Evolutionary conservation across 2,797 vertebrate genomes (phyloP).

Genomic region (Malacoraja senta): DNA sequence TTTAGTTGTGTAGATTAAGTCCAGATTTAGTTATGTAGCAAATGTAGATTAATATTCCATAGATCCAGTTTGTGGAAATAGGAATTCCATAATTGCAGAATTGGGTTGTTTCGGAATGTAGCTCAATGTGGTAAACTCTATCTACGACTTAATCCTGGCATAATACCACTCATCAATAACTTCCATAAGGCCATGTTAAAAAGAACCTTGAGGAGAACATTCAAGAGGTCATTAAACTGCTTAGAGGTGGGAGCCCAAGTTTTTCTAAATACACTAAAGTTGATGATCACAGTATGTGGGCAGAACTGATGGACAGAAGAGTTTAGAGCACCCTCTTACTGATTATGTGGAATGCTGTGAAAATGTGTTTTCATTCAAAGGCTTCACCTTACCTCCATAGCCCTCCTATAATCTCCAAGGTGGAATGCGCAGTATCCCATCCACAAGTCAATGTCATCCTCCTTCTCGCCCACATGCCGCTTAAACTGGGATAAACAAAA

Average conservation of each 20-base stretch:
- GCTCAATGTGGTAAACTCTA: no score
- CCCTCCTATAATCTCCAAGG: slow-evolving; percentile 84
- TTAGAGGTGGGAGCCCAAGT: no score
- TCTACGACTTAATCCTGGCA: no score
- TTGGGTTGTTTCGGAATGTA: no score
- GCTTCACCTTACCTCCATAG: slow-evolving; percentile 74
- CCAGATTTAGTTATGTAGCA: no score
- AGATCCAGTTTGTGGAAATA: neutral
- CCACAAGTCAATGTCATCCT: slow-evolving; percentile 78
- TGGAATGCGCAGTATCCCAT: slow-evolving; percentile 91
- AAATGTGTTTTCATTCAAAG: neutral
- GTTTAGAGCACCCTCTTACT: neutral
- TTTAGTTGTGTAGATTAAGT: neutral
- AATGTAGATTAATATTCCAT: no score
- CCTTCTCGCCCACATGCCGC: slow-evolving; percentile 71
- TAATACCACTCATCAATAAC: no score
- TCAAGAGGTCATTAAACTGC: no score
- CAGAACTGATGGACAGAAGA: neutral
- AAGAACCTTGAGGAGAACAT: no score
- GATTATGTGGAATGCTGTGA: neutral
- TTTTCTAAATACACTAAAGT: neutral
- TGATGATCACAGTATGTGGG: neutral
- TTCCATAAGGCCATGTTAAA: no score
- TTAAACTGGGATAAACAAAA: slow-evolving; percentile 69
- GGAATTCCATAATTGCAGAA: neutral